Conservation (phyloP, 2,113 vertebrate genomes). For the Thunnus maccoyii region DNA sequence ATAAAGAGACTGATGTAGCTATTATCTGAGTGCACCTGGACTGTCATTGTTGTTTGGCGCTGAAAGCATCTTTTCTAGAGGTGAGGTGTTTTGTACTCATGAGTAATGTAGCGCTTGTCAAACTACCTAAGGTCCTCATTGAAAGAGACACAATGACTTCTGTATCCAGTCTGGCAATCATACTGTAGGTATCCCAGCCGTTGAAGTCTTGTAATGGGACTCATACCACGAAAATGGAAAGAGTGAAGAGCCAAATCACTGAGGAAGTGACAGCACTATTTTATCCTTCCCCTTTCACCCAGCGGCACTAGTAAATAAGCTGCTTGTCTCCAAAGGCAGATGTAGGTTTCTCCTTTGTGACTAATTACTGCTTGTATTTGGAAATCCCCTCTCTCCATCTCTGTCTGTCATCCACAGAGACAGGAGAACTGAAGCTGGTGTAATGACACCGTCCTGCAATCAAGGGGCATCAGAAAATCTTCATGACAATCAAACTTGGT, state of each 20-base stretch:
- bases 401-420: slow-evolving; percentile 28
- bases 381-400: slow-evolving; percentile 8
- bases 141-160: background rate
- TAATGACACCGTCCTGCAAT: slow-evolving; percentile 26
- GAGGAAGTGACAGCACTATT: slow-evolving; percentile 17
- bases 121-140: slow-evolving; percentile 10
- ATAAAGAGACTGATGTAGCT: slow-evolving; percentile 26
- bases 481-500: slow-evolving; percentile 31
- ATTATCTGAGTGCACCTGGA: slow-evolving; percentile 30
- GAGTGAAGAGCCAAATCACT: slow-evolving; percentile 13
- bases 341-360: slow-evolving; percentile 36
- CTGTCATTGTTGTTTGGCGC: slow-evolving; percentile 1
- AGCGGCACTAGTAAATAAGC: slow-evolving; percentile 37
- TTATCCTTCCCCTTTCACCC: slow-evolving; percentile 55
- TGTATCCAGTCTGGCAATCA: slow-evolving; percentile 14
- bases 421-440: background rate
- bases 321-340: slow-evolving; percentile 4
- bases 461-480: slow-evolving; percentile 15
- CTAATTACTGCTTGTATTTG: slow-evolving; percentile 48
- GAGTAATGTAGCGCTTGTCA: slow-evolving; percentile 19
- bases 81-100: slow-evolving; percentile 22
- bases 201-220: slow-evolving; percentile 20
- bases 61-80: slow-evolving; percentile 1
- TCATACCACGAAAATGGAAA: background rate
- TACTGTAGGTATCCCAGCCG: background rate